phyloP scores from a whole-genome alignment of 2,113 vertebrate genomes.

The Chrysochloris asiatica region DNA sequence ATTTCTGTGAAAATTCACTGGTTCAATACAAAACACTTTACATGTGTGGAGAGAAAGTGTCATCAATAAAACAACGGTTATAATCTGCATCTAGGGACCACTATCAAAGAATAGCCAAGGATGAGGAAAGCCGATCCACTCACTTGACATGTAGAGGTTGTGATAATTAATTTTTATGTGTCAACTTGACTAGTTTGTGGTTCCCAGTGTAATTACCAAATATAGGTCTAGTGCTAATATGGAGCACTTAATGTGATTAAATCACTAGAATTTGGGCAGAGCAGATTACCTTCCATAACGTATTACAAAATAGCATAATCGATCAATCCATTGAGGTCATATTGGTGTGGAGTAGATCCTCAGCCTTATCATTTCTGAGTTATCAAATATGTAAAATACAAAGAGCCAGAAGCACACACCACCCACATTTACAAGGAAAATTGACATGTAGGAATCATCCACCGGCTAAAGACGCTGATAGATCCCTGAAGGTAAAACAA shows the following conservation, averaged over 20 bases:
- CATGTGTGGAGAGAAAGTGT: not conserved
- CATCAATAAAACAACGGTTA: not conserved
- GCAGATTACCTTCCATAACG: not conserved
- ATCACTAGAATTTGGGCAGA: not conserved
- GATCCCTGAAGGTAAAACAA: not conserved
- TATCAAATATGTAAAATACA: not conserved
- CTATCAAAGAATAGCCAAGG: not conserved
- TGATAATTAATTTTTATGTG: not conserved
- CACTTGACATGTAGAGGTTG: not conserved
- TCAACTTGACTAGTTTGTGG: not conserved
- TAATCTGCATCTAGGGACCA: not conserved
- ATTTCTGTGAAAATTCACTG: not conserved
- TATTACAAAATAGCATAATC: not conserved
- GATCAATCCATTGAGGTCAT: not conserved
- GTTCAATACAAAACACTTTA: not conserved
- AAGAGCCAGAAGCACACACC: too few relatives aligned
- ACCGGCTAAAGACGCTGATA: not conserved
- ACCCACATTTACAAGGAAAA: not conserved
- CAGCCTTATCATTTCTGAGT: not conserved
- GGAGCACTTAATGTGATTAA: not conserved
- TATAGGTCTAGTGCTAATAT: not conserved
- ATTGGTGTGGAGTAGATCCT: not conserved
- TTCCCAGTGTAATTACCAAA: not conserved
- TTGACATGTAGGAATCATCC: not conserved
- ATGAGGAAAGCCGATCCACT: not conserved